Conservation (phyloP, 2,113 vertebrate species). For the Pao palembangensis region DNA sequence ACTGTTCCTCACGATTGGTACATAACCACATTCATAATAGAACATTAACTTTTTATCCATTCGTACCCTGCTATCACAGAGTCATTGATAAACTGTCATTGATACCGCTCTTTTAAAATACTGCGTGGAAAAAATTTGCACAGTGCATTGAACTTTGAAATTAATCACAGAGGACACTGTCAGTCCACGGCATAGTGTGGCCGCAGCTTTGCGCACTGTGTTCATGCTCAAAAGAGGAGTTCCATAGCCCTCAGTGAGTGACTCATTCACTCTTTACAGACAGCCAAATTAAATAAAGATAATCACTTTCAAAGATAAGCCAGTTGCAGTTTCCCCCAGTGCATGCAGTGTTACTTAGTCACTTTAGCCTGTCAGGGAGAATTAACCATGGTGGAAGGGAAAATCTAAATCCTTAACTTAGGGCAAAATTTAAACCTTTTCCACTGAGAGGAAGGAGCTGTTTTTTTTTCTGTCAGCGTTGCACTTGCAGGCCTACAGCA, state of each 20-base stretch:
- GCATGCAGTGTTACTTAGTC: conserved; percentile 65
- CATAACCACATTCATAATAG: no score
- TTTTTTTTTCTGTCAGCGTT: conserved; percentile 49
- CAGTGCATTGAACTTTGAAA: neutral
- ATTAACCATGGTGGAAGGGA: conserved; percentile 63
- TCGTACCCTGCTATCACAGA: neutral
- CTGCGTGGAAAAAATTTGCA: no score
- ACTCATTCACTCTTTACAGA: conserved; percentile 67
- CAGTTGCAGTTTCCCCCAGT: conserved; percentile 56
- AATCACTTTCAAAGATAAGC: conserved; percentile 74
- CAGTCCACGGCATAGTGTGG: conserved; percentile 38
- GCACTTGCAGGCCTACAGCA: conserved; percentile 40
- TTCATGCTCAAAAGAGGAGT: conserved; percentile 44
- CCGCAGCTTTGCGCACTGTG: conserved; percentile 41
- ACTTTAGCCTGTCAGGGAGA: conserved; percentile 69
- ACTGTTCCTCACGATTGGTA: no score
- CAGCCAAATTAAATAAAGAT: conserved; percentile 73
- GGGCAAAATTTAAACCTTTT: conserved; percentile 58
- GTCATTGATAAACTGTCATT: neutral
- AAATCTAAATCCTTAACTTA: conserved; percentile 67
- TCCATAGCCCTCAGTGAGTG: conserved; percentile 65
- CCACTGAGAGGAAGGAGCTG: conserved; percentile 32
- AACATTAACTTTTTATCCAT: no score
- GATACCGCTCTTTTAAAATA: no score
- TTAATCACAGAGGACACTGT: conserved; percentile 23